phyloP scores from a whole-genome alignment of 2,888 invertebrate genomes.

The Hanleya hanleyi region DNA sequence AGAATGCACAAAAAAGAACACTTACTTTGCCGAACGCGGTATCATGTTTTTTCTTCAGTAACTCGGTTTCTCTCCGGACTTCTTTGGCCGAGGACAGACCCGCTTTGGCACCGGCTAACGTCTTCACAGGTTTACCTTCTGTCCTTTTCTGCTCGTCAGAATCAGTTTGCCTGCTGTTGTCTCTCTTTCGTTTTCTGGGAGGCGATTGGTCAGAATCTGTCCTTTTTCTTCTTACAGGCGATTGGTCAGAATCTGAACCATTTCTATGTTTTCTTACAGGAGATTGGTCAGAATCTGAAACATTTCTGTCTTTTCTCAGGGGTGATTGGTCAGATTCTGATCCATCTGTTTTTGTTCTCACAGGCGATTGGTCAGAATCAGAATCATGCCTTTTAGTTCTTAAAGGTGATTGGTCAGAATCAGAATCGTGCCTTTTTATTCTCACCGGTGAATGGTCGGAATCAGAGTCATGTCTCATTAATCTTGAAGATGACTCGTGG shows the following conservation, averaged over 20 bases:
- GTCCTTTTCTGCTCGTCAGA: conserved; percentile 33
- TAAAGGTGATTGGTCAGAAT: conserved; percentile 48
- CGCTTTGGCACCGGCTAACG: conserved; percentile 88
- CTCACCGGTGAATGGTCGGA: conserved; percentile 58
- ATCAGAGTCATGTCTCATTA: conserved; percentile 43
- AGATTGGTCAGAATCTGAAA: conserved; percentile 65
- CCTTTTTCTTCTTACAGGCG: conserved; percentile 39
- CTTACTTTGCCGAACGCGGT: conserved; percentile 78
- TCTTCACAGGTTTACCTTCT: conserved; percentile 74
- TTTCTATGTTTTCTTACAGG: conserved; percentile 54
- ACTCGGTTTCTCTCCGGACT: conserved; percentile 82
- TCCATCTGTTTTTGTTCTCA: conserved; percentile 44
- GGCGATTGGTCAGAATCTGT: conserved; percentile 64
- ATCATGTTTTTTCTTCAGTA: conserved; percentile 82
- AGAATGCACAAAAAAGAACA: conserved; percentile 15
- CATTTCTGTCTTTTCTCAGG: conserved; percentile 57
- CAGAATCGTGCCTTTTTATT: conserved; percentile 43
- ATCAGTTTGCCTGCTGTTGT: no score
- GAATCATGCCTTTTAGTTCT: conserved; percentile 53
- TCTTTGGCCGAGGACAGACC: conserved; percentile 88
- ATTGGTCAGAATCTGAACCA: conserved; percentile 43
- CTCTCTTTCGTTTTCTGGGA: conserved; percentile 58
- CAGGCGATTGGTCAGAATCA: conserved; percentile 53
- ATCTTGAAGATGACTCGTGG: conserved; percentile 43
- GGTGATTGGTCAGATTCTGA: conserved; percentile 61